Conservation (phyloP, 2,888 invertebrate genomes). For the Sarcophaga subvicina region DNA sequence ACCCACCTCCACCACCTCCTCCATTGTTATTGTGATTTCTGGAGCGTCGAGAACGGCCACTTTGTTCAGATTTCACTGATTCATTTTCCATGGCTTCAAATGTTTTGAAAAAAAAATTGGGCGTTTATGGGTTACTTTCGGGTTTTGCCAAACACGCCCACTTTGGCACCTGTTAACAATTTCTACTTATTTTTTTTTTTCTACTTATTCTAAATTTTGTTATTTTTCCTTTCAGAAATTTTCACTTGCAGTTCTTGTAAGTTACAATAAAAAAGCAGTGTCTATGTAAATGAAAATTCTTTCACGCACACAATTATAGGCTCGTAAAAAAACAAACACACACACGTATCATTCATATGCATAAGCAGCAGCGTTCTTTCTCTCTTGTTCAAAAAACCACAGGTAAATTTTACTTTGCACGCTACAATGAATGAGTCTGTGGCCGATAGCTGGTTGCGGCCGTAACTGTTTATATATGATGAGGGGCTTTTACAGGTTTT, state of each 20-base stretch:
- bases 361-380: not conserved
- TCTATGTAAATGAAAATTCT: slow-evolving; percentile 54
- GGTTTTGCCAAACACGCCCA: slow-evolving; percentile 51
- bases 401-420: slow-evolving; percentile 42
- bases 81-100: slow-evolving; percentile 91
- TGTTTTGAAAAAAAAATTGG: slow-evolving; percentile 16
- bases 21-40: slow-evolving; percentile 83
- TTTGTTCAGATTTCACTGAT: slow-evolving; percentile 95
- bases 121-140: slow-evolving; percentile 18
- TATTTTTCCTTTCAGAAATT: slow-evolving; percentile 19
- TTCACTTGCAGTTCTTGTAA: slow-evolving; percentile 31
- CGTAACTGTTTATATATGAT: slow-evolving; percentile 39
- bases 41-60: slow-evolving; percentile 90
- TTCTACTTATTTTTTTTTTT: slow-evolving; percentile 12
- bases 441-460: slow-evolving; percentile 33
- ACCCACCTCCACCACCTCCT: slow-evolving; percentile 81
- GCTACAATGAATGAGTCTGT: slow-evolving; percentile 42
- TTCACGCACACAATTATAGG: slow-evolving; percentile 48
- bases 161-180: slow-evolving; percentile 63
- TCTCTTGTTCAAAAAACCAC: slow-evolving; percentile 18
- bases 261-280: slow-evolving; percentile 18
- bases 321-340: slow-evolving; percentile 27
- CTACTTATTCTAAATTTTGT: not conserved
- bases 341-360: not conserved
- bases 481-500: slow-evolving; percentile 45